Evolutionary conservation across 2,113 vertebrate species (phyloP), one percentile per base, ranked within the genome.

Genomic region (Turnix velox): DNA sequence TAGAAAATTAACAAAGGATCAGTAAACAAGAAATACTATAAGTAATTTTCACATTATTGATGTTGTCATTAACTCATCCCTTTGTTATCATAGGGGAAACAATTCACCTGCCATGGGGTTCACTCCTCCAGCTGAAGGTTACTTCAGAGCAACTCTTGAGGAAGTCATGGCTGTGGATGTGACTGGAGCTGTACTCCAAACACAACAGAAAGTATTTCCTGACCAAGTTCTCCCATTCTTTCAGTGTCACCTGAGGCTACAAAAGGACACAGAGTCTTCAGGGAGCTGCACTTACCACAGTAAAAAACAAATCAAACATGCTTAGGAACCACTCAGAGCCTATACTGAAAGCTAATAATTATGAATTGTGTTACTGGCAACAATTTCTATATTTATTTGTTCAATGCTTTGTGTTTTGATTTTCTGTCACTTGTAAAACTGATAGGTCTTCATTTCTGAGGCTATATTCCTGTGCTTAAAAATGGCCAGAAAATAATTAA

Each of bases 151-250:
- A 72, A 3, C 52, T 78, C 14, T 57, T 25, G 62, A 76, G 54
- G 62, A 63, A 83, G n/a, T 23, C 57, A 45, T 0, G 1, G 27
- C 33, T 2, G 1, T 7, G 42, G 57, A 39, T 35, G n/a, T 73
- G n/a, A 37, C 14, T 2, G 3, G 39, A 67, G 39, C 27, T 35
- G 14, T 46, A 65, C 27, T 71, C 30, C n/a, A 27, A 0, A 0
- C 39, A 7, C 54, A 72, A 1, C 28, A 66, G 35, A 49, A 69
- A 27, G 9, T 31, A n/a, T 40, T 83, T 72, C 14, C 33, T 55
- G 28, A 58, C 13, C 31, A 77, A 81, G 43, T 18, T 27, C 3
- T 71, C 27, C 28, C 40, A 45, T 20, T n/a, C 27, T 74, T 57
- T 28, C 39, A 67, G 23, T 37, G 37, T 18, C 48, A 63, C 6